Evolutionary conservation across 2,113 vertebrate species (phyloP).

Genomic region (Rhegmatorhina hoffmannsi): DNA sequence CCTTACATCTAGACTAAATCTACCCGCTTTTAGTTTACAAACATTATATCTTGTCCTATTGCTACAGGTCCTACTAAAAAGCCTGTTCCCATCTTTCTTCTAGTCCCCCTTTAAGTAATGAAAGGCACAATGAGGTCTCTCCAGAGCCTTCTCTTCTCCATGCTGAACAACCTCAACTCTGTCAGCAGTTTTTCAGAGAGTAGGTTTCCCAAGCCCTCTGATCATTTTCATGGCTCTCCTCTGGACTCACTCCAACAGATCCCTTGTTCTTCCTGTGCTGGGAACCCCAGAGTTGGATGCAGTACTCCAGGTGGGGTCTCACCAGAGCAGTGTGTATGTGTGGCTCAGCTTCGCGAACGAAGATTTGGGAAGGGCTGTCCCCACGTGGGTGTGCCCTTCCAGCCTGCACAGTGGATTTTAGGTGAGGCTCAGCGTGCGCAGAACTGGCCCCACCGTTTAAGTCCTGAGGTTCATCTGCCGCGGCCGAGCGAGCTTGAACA

Average conservation of each 20-base stretch:
- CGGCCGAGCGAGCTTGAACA: no score
- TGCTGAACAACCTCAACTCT: neutral
- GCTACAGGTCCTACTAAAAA: neutral
- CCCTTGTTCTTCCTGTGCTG: neutral
- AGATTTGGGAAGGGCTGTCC: no score
- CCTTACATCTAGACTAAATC: neutral
- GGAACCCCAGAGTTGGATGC: neutral
- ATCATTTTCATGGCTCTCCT: neutral
- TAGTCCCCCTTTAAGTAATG: neutral
- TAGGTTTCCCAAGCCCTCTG: neutral
- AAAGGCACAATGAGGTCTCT: neutral
- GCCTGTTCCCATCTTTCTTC: neutral
- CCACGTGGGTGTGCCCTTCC: no score
- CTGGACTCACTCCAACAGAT: neutral
- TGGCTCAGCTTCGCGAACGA: no score
- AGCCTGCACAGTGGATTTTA: no score
- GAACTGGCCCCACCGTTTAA: no score
- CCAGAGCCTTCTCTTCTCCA: neutral
- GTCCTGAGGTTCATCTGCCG: no score
- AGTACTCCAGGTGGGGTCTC: neutral
- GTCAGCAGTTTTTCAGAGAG: neutral
- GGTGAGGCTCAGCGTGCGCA: no score
- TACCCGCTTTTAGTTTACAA: neutral
- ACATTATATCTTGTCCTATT: neutral
- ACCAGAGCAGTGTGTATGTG: no score